Conservation (phyloP, 2,113 vertebrate genomes). For the Phyllopteryx taeniolatus region DNA sequence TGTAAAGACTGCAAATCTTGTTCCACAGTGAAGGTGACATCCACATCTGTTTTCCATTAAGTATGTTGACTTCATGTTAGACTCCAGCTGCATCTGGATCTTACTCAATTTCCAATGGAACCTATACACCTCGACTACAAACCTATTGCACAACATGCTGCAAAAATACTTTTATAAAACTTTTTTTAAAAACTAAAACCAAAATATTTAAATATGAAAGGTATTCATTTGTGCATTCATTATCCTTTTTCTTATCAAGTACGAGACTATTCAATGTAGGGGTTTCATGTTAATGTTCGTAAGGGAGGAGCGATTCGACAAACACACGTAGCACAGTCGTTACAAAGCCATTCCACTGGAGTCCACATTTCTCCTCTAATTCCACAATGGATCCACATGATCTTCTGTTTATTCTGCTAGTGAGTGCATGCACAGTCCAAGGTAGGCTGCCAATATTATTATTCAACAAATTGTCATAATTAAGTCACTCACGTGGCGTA, state of each 20-base stretch:
- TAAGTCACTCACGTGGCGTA: neutral
- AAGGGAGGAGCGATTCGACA: constrained; percentile 29
- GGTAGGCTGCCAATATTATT: constrained; percentile 34
- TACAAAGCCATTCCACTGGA: neutral
- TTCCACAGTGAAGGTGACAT: neutral
- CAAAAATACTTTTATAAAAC: neutral
- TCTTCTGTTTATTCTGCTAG: constrained; percentile 25
- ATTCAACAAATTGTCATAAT: neutral
- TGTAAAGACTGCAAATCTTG: neutral
- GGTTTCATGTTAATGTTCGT: neutral
- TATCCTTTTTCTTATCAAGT: neutral
- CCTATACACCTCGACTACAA: neutral
- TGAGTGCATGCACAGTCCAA: constrained; percentile 28
- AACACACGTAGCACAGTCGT: neutral
- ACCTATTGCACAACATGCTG: neutral
- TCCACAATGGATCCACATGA: constrained; percentile 36
- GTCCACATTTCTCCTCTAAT: neutral
- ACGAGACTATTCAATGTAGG: neutral
- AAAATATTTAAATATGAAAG: neutral
- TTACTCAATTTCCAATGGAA: neutral
- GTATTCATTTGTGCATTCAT: neutral
- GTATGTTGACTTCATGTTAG: neutral
- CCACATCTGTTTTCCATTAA: neutral
- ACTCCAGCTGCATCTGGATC: neutral
- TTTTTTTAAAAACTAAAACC: neutral